phyloP scores from a whole-genome alignment of 2,113 vertebrate genomes.

The Percopsis transmontana region DNA sequence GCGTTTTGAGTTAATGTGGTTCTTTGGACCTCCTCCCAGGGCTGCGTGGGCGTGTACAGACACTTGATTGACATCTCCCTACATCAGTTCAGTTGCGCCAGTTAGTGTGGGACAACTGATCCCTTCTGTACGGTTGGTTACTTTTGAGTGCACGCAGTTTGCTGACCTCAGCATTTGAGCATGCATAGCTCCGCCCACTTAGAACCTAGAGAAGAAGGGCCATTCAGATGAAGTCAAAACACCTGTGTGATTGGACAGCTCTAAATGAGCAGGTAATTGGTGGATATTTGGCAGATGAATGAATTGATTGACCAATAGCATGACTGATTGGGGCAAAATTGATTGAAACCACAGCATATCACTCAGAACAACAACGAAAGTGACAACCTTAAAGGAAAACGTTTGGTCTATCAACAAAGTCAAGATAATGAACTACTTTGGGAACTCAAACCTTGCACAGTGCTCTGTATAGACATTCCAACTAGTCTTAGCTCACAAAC shows the following conservation, averaged over 20 bases:
- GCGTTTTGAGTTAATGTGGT: conserved; percentile 18
- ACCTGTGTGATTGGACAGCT: background rate
- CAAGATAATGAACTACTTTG: conserved; percentile 72
- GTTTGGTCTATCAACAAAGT: conserved; percentile 76
- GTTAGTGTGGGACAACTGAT: no score
- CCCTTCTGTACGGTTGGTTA: no score
- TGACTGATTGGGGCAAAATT: conserved; percentile 41
- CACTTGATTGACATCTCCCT: conserved; percentile 18
- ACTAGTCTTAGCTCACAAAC: conserved; percentile 81
- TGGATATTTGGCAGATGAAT: conserved; percentile 18
- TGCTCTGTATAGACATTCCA: conserved; percentile 81
- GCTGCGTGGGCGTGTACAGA: no score
- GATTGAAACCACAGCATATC: conserved; percentile 66
- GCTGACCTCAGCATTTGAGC: no score
- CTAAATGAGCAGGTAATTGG: conserved; percentile 8
- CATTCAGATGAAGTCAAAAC: no score
- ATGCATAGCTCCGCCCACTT: no score
- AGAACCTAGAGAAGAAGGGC: no score
- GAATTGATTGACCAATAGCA: conserved; percentile 23
- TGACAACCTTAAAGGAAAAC: conserved; percentile 58
- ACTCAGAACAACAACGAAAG: conserved; percentile 63
- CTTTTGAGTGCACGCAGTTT: no score
- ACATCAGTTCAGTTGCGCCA: no score
- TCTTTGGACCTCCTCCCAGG: no score
- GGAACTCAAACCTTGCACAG: conserved; percentile 80